Conservation (phyloP, 1,140 invertebrate genomes). For the Sinonovacula constricta region DNA sequence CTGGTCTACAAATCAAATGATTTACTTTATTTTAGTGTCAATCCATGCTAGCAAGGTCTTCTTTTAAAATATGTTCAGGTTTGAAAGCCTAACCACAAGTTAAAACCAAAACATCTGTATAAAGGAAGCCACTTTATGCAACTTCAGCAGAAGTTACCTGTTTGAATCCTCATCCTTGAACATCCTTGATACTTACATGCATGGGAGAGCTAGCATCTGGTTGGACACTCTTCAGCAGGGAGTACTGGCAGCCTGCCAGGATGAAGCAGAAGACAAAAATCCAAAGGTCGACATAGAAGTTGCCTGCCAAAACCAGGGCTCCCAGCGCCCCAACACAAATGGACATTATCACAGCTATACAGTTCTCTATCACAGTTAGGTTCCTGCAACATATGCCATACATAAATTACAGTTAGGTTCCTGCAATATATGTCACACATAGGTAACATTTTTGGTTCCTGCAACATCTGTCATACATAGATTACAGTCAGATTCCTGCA, state of each 20-base stretch:
- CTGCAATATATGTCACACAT: background rate
- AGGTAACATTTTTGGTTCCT: background rate
- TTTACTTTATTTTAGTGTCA: no score
- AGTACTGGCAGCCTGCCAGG: constrained; percentile 98
- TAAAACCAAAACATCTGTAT: no score
- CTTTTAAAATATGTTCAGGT: no score
- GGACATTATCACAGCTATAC: constrained; percentile 90
- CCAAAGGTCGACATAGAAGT: constrained; percentile 94
- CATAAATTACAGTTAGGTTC: background rate
- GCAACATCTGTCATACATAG: no score
- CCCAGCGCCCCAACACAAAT: constrained; percentile 92
- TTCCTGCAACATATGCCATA: constrained; percentile 82
- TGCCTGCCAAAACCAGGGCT: constrained; percentile 88
- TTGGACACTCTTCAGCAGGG: constrained; percentile 98
- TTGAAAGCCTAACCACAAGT: no score
- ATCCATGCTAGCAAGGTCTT: no score
- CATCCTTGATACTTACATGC: constrained; percentile 85
- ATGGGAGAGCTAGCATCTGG: constrained; percentile 99
- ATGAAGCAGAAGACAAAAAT: constrained; percentile 98
- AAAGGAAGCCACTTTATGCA: no score
- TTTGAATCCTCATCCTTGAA: no score
- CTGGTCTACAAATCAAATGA: no score
- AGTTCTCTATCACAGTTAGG: constrained; percentile 88
- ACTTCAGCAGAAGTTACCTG: no score
- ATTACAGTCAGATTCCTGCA: no score